Conservation (phyloP, 2,888 invertebrate species). For the Diogma glabrata region DNA sequence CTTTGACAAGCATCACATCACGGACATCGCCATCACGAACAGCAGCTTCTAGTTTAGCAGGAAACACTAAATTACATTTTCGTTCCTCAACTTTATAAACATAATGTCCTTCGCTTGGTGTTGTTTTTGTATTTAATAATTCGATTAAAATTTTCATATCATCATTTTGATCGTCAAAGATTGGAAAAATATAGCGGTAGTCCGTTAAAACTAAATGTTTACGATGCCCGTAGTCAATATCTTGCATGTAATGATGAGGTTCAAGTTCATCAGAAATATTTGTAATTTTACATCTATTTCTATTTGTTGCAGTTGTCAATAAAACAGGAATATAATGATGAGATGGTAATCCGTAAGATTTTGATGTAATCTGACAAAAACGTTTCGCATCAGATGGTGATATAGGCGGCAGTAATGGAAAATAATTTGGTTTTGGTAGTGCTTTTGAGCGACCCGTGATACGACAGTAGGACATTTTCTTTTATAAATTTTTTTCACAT, state of each 20-base stretch:
- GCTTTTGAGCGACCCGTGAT: constrained; percentile 70
- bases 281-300: constrained; percentile 47
- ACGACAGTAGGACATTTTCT: constrained; percentile 59
- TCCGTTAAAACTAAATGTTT: constrained; percentile 55
- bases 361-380: constrained; percentile 67
- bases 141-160: constrained; percentile 50
- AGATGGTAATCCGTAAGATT: constrained; percentile 58
- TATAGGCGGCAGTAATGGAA: constrained; percentile 67
- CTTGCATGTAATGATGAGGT: constrained; percentile 48
- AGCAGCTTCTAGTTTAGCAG: constrained; percentile 61
- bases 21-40: constrained; percentile 65
- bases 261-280: constrained; percentile 48
- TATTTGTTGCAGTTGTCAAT: constrained; percentile 39
- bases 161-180: constrained; percentile 55
- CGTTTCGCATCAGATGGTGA: constrained; percentile 73
- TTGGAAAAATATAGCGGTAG: constrained; percentile 63
- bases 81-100: constrained; percentile 66
- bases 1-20: constrained; percentile 64
- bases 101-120: constrained; percentile 45
- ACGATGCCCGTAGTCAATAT: constrained; percentile 51
- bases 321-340: constrained; percentile 72
- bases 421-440: constrained; percentile 71
- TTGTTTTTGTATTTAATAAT: constrained; percentile 47
- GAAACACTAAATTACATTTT: constrained; percentile 61
- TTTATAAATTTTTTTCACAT: background rate